These are phyloP conservation scores for Notothenia coriiceps DNA, from an alignment of 2,113 vertebrate species.

Conservation along the genomic window DNA sequence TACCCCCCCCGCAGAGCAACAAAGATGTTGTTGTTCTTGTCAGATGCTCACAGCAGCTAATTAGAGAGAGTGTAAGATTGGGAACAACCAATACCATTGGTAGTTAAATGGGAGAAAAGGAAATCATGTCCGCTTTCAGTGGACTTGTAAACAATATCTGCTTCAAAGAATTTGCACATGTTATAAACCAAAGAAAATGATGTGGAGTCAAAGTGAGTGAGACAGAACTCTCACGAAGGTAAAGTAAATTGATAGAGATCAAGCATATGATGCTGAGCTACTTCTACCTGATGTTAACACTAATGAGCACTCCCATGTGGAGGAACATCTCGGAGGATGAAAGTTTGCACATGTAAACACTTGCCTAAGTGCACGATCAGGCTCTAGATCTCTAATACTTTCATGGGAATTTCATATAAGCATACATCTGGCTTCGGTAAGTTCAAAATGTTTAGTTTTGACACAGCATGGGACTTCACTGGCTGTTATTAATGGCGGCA, in stretches of 20 bases:
- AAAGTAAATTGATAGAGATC: slow-evolving; percentile 55
- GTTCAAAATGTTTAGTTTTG: slow-evolving; percentile 40
- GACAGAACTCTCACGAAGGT: slow-evolving; percentile 34
- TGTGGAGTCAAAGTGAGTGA: slow-evolving; percentile 21
- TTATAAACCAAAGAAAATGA: slow-evolving; percentile 35
- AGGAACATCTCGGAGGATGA: slow-evolving; percentile 45
- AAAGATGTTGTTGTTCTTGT: slow-evolving; percentile 89
- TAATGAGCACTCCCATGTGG: slow-evolving; percentile 58
- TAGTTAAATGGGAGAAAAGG: neutral
- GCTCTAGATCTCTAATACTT: slow-evolving; percentile 31
- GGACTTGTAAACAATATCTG: slow-evolving; percentile 49
- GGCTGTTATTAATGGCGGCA: slow-evolving; percentile 14
- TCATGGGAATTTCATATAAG: neutral
- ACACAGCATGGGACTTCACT: slow-evolving; percentile 33
- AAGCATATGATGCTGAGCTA: slow-evolving; percentile 38
- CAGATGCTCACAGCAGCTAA: slow-evolving; percentile 91
- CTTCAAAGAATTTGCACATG: slow-evolving; percentile 32
- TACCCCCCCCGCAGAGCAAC: slow-evolving; percentile 84
- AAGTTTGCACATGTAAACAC: slow-evolving; percentile 59
- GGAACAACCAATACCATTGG: slow-evolving; percentile 32
- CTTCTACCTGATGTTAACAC: slow-evolving; percentile 41
- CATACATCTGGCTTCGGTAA: neutral
- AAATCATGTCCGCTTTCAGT: slow-evolving; percentile 7
- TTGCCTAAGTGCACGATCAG: slow-evolving; percentile 13
- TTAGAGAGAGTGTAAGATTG: slow-evolving; percentile 82